These are phyloP conservation scores for Lycocorax pyrrhopterus DNA, from an alignment of 2,113 vertebrate species.

Conservation along the genomic window DNA sequence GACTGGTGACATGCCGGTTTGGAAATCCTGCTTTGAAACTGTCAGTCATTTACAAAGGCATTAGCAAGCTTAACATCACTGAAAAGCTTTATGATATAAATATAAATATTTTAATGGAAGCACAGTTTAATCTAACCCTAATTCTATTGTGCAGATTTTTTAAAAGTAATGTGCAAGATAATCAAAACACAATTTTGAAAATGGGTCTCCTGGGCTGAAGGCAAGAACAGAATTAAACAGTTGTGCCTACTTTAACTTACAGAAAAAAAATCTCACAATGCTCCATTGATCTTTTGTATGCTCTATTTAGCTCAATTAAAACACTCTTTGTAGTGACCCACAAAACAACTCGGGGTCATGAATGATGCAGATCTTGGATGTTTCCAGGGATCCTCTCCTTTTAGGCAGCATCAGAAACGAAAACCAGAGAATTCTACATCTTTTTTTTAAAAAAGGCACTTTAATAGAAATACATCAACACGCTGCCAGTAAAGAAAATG, in stretches of 20 bases:
- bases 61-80: neutral
- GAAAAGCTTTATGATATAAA: neutral
- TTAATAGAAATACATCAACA: neutral
- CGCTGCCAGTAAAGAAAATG: neutral
- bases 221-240: slow-evolving; percentile 21
- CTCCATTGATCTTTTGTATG: slow-evolving; percentile 66
- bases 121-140: neutral
- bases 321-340: slow-evolving; percentile 57
- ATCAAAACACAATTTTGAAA: slow-evolving; percentile 11
- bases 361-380: slow-evolving; percentile 58
- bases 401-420: slow-evolving; percentile 19
- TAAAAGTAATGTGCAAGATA: neutral
- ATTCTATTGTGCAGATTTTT: neutral
- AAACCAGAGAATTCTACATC: neutral
- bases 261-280: slow-evolving; percentile 41
- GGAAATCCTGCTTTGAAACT: slow-evolving; percentile 21
- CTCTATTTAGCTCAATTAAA: slow-evolving; percentile 75
- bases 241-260: slow-evolving; percentile 29
- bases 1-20: neutral
- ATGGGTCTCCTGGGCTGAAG: neutral
- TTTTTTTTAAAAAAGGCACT: neutral
- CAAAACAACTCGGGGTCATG: slow-evolving; percentile 50
- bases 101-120: neutral
- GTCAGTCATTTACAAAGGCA: neutral
- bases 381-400: slow-evolving; percentile 26